Conservation (phyloP, 2,113 vertebrate species). For the Vicugna pacos region DNA sequence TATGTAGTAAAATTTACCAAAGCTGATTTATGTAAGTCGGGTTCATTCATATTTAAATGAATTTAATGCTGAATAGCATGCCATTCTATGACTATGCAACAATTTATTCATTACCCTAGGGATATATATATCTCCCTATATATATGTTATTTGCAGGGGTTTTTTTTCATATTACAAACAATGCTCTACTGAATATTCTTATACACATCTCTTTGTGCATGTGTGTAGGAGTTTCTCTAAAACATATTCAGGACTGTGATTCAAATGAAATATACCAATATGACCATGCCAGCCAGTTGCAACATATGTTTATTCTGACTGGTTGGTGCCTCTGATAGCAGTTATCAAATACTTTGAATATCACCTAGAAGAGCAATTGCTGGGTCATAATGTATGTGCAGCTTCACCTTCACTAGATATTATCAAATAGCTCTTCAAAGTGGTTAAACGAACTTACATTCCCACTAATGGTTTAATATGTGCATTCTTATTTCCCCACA, state of each 20-base stretch:
- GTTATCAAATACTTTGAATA: constrained; percentile 45
- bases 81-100: not conserved
- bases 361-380: not conserved
- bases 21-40: not conserved
- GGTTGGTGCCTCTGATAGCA: not conserved
- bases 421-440: not conserved
- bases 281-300: not conserved
- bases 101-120: not conserved
- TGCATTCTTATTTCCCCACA: not conserved
- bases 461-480: not conserved
- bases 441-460: not conserved
- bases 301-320: not conserved
- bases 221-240: not conserved
- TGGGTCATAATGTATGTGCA: not conserved
- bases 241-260: not conserved
- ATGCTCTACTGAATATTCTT: not conserved
- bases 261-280: constrained; percentile 25
- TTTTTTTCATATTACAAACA: not conserved
- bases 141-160: not conserved
- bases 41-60: constrained; percentile 6
- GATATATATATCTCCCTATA: not conserved
- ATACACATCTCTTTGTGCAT: not conserved
- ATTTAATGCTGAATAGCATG: not conserved
- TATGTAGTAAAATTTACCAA: not conserved
- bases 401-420: not conserved